phyloP scores from a whole-genome alignment of 1,140 invertebrate species.

The Cotesia glomerata region DNA sequence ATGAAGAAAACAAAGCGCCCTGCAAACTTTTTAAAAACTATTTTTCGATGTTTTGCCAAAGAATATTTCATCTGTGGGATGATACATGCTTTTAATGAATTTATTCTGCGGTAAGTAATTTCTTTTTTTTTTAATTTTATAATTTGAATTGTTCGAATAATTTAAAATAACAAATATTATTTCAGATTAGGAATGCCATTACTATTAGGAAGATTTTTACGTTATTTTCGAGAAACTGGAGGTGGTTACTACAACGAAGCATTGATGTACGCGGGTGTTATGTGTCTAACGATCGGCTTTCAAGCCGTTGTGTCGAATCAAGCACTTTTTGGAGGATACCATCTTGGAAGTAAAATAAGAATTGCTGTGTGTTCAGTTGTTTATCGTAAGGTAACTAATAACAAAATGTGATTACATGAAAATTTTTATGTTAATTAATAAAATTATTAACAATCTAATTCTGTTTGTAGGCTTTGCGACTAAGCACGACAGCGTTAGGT shows the following conservation, averaged over 20 bases:
- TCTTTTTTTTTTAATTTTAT: too few species aligned
- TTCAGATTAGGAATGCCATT: slow-evolving; percentile 61
- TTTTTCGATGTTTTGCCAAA: slow-evolving; percentile 67
- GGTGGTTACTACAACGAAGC: slow-evolving; percentile 55
- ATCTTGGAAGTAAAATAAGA: slow-evolving; percentile 68
- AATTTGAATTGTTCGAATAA: too few species aligned
- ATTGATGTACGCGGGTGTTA: slow-evolving; percentile 66
- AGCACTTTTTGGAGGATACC: slow-evolving; percentile 67
- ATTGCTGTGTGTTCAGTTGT: slow-evolving; percentile 72
- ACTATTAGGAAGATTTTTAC: slow-evolving; percentile 64
- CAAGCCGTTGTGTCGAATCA: slow-evolving; percentile 69
- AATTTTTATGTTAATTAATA: too few species aligned
- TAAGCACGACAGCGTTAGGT: slow-evolving; percentile 72
- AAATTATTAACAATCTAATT: background rate
- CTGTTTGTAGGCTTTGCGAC: slow-evolving; percentile 62
- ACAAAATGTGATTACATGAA: background rate
- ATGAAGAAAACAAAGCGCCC: slow-evolving; percentile 44
- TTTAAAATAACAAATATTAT: too few species aligned
- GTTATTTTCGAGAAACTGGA: slow-evolving; percentile 60
- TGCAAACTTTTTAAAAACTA: slow-evolving; percentile 66
- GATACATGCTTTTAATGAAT: slow-evolving; percentile 56
- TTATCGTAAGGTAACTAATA: slow-evolving; percentile 66
- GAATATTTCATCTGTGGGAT: slow-evolving; percentile 66
- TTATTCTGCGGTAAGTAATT: slow-evolving; percentile 51
- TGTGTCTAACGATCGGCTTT: slow-evolving; percentile 63